A percentile compares a stretch with the other conserved stretches of the same genome.
These are phyloP conservation scores for Hephaestus fuliginosus DNA, from an alignment of 2,797 vertebrate genomes.

Conservation along the genomic window DNA sequence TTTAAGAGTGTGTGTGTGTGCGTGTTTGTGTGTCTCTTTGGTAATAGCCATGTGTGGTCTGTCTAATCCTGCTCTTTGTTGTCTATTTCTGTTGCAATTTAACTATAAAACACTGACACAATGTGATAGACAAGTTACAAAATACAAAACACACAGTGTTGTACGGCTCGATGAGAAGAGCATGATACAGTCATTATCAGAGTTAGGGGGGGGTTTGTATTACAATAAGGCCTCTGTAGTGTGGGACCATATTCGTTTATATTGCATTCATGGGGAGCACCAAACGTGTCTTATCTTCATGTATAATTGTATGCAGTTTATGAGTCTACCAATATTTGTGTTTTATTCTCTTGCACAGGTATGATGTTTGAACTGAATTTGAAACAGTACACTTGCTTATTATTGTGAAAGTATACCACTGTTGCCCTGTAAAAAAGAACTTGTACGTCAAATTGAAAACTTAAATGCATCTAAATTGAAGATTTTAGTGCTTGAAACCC, in stretches of 20 bases:
- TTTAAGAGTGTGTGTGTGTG: constrained; percentile 49
- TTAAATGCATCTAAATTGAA: background rate
- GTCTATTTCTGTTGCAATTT: constrained; percentile 71
- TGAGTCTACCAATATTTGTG: background rate
- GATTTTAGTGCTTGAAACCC: background rate
- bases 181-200: constrained; percentile 33
- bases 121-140: constrained; percentile 63
- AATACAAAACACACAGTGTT: constrained; percentile 47
- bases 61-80: constrained; percentile 67
- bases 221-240: background rate
- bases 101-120: constrained; percentile 58
- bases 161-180: constrained; percentile 34
- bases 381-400: background rate
- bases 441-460: background rate
- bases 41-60: constrained; percentile 75
- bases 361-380: background rate
- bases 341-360: background rate
- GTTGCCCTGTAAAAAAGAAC: background rate
- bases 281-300: background rate
- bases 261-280: background rate
- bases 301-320: background rate
- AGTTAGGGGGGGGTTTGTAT: constrained; percentile 12
- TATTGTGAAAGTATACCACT: background rate
- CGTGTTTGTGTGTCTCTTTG: constrained; percentile 63
- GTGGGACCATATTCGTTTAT: background rate